phyloP scores from a whole-genome alignment of 2,888 invertebrate species.

The Leptopterna dolabrata region DNA sequence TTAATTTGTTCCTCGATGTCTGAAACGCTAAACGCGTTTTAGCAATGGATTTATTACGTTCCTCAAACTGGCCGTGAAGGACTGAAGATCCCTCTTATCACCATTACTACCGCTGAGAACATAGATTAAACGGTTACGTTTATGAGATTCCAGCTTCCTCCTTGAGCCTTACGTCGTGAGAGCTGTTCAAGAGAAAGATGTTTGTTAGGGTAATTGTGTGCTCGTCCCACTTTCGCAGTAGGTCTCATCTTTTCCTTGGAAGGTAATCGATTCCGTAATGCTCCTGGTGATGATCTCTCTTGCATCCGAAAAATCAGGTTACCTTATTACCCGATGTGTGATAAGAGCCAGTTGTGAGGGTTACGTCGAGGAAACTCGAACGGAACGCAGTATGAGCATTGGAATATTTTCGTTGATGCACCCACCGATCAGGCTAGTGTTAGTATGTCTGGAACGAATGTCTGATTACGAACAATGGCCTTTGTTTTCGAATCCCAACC shows the following conservation, averaged over 20 bases:
- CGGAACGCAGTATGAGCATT: too few relatives aligned
- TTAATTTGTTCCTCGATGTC: too few relatives aligned
- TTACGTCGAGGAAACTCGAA: too few relatives aligned
- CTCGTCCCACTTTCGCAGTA: background rate
- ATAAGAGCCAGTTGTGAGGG: too few relatives aligned
- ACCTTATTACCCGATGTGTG: background rate
- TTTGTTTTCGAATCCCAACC: background rate
- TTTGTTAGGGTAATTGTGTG: background rate
- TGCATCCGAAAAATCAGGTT: background rate
- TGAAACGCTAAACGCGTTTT: too few relatives aligned
- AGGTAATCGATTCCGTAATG: background rate
- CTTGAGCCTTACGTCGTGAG: background rate
- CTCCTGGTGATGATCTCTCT: background rate
- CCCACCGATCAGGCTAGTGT: background rate
- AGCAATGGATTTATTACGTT: too few relatives aligned
- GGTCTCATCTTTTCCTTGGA: background rate
- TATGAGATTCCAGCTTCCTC: background rate
- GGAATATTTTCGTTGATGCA: background rate
- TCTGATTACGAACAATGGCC: background rate
- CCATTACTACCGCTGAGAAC: too few relatives aligned
- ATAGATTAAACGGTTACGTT: background rate
- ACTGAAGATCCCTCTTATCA: too few relatives aligned
- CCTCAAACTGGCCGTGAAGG: too few relatives aligned
- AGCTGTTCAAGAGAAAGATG: background rate
- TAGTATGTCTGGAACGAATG: background rate